A percentile compares a stretch with the other conserved stretches of the same genome.
These are phyloP conservation scores for Parazoanthus darwini DNA, from an alignment of 92 coral and sea anemone species.

Conservation along the genomic window DNA sequence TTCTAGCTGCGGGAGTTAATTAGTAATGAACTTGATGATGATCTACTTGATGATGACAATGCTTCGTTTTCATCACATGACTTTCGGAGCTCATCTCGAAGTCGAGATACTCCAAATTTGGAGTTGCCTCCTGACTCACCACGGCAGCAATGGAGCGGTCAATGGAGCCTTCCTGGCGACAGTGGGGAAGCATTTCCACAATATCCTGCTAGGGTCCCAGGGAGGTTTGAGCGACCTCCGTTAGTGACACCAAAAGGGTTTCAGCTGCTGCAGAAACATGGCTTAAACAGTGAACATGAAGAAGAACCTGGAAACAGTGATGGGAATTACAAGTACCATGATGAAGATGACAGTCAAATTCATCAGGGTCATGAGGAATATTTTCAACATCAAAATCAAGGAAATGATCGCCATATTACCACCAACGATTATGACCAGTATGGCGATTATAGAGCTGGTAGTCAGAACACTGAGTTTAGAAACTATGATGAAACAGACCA, in stretches of 20 bases:
- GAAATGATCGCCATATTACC: conserved; percentile 10
- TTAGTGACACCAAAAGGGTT: conserved; percentile 74
- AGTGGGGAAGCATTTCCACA: background rate
- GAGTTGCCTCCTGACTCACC: conserved; percentile 65
- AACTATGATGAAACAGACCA: conserved; percentile 12
- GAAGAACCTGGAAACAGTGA: conserved; percentile 16
- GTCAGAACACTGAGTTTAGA: conserved; percentile 43
- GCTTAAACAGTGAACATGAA: conserved; percentile 1
- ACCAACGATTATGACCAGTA: conserved; percentile 9
- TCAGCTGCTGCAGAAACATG: conserved; percentile 31
- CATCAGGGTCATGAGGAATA: conserved; percentile 28
- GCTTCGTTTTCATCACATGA: conserved; percentile 93
- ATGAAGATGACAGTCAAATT: conserved; percentile 30
- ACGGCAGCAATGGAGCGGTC: conserved; percentile 34
- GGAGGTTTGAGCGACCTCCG: conserved; percentile 78
- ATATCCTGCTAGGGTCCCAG: conserved; percentile 40
- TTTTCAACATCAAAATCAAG: conserved; percentile 6
- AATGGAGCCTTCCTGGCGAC: background rate
- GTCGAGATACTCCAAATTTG: conserved; percentile 76
- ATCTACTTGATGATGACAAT: conserved; percentile 92
- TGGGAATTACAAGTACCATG: conserved; percentile 29
- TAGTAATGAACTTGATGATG: conserved; percentile 89
- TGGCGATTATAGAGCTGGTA: conserved; percentile 41
- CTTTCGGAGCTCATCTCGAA: conserved; percentile 78
- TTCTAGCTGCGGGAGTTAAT: conserved; percentile 84